phyloP scores from a whole-genome alignment of 1,140 invertebrate genomes.

The Rhynchophorus ferrugineus region DNA sequence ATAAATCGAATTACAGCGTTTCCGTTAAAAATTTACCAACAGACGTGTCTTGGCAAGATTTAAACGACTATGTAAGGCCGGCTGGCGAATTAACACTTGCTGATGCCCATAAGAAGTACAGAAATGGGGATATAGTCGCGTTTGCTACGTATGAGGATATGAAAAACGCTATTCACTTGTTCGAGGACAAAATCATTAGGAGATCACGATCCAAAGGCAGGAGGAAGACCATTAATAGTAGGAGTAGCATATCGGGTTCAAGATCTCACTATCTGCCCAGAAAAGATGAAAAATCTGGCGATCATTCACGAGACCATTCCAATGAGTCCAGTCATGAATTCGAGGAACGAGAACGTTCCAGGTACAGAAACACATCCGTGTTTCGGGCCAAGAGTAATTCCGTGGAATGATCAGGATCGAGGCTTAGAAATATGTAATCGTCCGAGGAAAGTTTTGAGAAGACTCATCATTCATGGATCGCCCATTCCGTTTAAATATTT shows the following conservation, averaged over 20 bases:
- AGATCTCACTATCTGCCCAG: slow-evolving; percentile 13
- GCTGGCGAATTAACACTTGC: slow-evolving; percentile 95
- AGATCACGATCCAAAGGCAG: no score
- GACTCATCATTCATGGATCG: no score
- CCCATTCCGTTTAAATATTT: no score
- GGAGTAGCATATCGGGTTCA: no score
- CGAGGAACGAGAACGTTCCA: slow-evolving; percentile 1
- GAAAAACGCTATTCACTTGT: slow-evolving; percentile 86
- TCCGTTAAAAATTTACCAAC: slow-evolving; percentile 96
- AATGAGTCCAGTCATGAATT: slow-evolving; percentile 13
- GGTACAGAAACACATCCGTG: slow-evolving; percentile 5
- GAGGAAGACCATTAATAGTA: no score
- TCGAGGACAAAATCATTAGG: slow-evolving; percentile 59
- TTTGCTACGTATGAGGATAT: slow-evolving; percentile 83
- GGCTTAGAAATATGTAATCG: not conserved
- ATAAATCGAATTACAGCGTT: slow-evolving; percentile 89
- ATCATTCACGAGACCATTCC: slow-evolving; percentile 17
- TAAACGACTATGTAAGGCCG: slow-evolving; percentile 98
- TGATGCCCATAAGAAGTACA: slow-evolving; percentile 93
- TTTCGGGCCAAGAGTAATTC: slow-evolving; percentile 6
- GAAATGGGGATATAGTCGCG: slow-evolving; percentile 93
- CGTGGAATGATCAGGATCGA: not conserved
- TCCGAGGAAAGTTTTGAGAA: slow-evolving; percentile 20
- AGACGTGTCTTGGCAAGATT: slow-evolving; percentile 98
- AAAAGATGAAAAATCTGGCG: slow-evolving; percentile 19